A percentile compares a stretch with the other conserved stretches of the same genome.
Evolutionary conservation across 1,140 invertebrate genomes (phyloP).

Genomic region (Phthorimaea operculella): DNA sequence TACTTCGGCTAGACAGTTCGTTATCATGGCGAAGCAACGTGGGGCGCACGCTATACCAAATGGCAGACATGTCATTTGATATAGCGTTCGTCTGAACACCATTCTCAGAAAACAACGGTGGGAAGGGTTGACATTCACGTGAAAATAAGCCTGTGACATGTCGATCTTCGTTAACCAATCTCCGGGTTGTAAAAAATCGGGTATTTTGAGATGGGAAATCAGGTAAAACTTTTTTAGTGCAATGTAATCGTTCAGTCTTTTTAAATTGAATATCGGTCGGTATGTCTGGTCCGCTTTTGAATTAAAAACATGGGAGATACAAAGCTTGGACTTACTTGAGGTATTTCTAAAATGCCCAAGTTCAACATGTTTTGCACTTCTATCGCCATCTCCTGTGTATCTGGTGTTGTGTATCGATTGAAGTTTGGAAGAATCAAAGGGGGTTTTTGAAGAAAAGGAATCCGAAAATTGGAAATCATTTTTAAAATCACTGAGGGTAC

Average conservation of each 20-base stretch:
- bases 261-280: constrained; percentile 4
- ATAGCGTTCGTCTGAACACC: constrained; percentile 3
- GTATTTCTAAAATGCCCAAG: not conserved
- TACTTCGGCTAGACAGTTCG: not conserved
- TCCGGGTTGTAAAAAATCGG: constrained; percentile 26
- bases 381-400: not conserved
- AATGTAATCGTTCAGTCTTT: constrained; percentile 22
- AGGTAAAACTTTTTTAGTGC: constrained; percentile 22
- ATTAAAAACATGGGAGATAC: not conserved
- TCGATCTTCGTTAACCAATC: constrained; percentile 5
- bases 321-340: not conserved
- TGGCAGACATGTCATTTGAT: constrained; percentile 4
- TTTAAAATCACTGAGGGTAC: not conserved
- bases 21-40: not conserved
- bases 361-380: not conserved
- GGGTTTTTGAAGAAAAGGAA: not conserved
- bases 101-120: constrained; percentile 18
- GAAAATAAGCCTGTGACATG: constrained; percentile 35
- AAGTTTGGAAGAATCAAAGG: not conserved
- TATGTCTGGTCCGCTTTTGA: not conserved
- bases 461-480: constrained; percentile 3
- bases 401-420: not conserved
- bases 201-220: constrained; percentile 23
- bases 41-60: not conserved
- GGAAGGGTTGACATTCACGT: constrained; percentile 20